Evolutionary conservation across 2,888 invertebrate species (phyloP).

Genomic region (Pocota personata): DNA sequence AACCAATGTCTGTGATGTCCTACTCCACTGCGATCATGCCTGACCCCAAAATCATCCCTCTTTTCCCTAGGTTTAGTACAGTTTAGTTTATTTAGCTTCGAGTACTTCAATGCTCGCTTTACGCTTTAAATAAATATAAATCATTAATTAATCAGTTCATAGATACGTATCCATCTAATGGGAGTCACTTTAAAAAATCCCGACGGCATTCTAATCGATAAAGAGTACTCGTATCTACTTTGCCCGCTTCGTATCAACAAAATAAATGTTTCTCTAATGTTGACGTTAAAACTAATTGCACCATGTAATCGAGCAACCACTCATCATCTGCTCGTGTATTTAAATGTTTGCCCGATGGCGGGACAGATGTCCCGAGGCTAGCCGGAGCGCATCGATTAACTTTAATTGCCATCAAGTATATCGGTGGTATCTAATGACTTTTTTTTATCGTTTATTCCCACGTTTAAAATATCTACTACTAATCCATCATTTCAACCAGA

Average conservation of each 20-base stretch:
- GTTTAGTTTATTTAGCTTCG: too few relatives aligned
- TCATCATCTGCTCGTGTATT: constrained; percentile 4
- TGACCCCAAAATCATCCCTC: too few relatives aligned
- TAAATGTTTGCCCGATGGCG: neutral
- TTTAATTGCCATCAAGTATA: constrained; percentile 41
- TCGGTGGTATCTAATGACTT: constrained; percentile 35
- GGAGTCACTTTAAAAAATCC: neutral
- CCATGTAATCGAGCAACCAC: constrained; percentile 12
- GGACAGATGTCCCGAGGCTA: constrained; percentile 35
- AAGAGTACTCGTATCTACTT: neutral
- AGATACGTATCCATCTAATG: too few relatives aligned
- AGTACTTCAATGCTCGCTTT: too few relatives aligned
- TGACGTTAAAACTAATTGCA: constrained; percentile 30
- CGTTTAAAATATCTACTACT: neutral
- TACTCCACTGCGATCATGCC: too few relatives aligned
- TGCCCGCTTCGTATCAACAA: neutral
- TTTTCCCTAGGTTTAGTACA: too few relatives aligned
- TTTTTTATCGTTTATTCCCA: neutral
- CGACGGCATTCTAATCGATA: constrained; percentile 27
- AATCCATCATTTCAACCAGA: constrained; percentile 12
- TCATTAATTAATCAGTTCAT: neutral
- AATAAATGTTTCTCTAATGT: constrained; percentile 12
- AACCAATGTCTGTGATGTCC: too few relatives aligned
- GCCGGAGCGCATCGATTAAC: constrained; percentile 34
- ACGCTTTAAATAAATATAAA: too few relatives aligned